Evolutionary conservation across 2,888 invertebrate genomes (phyloP), one percentile per base, ranked within the genome.

Genomic region (Epinotia brunnichana): DNA sequence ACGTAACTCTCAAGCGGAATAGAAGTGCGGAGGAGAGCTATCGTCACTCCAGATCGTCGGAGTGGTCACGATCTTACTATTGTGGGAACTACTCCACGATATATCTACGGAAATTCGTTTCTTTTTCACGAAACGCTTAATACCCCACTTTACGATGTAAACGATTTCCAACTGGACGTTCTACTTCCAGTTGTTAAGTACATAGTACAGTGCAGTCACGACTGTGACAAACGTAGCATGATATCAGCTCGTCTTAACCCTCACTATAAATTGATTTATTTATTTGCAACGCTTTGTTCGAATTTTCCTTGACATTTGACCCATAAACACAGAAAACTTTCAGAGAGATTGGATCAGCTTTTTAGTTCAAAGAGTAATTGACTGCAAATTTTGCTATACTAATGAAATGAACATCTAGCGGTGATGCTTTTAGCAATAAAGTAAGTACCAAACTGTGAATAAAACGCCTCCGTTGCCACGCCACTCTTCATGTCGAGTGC

Each of bases 61-160:
- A 81, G 80, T 79, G 83, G 91, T 91, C 91, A 91, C 91, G 90
- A 90, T 86, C 83, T 82, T 77, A 77, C 85, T 85, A 82, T 89
- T 89, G 88, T 91, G 90, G 87, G 90, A 90, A 90, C 84, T 75
- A 81, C 84, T 79, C 76, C 80, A 83, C 81, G 80, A 78, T 78
- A 83, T 81, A 79, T 78, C 44, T 74, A 76, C 71, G 78, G 77
- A 81, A 82, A 80, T 79, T 79, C 78, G 77, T 80, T 79, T 76
- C 70, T 77, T 76, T 76, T 75, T 75, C 76, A 78, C 75, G 74
- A 74, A 74, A 70, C 57, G 41, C 57, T 74, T 70, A 73, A 73
- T 73, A 68, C 68, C 51, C 67, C 51, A 63, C 73, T 57, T 69
- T 69, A 66, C 53, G n/a, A 48, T 48, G 48, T 48, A n/a, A 48